These are phyloP conservation scores for Tretioscincus oriximinensis DNA, from an alignment of 2,113 vertebrate genomes.

Conservation along the genomic window DNA sequence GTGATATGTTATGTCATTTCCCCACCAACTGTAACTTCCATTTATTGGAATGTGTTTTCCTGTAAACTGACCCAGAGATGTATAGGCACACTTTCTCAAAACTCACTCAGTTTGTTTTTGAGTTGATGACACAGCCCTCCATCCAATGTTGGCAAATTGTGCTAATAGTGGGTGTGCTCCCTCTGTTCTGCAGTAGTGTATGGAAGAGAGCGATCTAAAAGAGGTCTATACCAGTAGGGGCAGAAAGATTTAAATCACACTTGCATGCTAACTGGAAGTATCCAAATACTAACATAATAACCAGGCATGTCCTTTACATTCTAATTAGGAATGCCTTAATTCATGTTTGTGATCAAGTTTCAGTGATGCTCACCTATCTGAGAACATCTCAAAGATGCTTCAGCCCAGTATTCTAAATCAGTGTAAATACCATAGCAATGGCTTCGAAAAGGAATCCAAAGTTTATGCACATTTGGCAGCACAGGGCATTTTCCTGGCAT, in stretches of 20 bases:
- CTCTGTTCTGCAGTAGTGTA: no score
- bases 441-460: slow-evolving; percentile 89
- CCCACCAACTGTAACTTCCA: background rate
- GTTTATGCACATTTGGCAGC: slow-evolving; percentile 39
- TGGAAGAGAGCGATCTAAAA: no score
- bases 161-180: no score
- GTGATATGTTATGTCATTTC: background rate
- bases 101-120: no score
- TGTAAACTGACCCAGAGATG: no score
- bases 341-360: background rate
- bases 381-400: slow-evolving; percentile 85
- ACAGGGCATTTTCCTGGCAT: slow-evolving; percentile 88
- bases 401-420: slow-evolving; percentile 77
- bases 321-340: no score
- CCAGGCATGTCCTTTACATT: background rate
- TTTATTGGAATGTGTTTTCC: background rate
- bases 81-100: no score
- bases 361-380: slow-evolving; percentile 76
- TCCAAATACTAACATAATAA: background rate
- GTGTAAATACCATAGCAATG: slow-evolving; percentile 85
- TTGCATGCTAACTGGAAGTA: background rate
- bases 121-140: no score
- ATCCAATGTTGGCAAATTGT: no score
- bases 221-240: no score
- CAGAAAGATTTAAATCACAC: background rate